A percentile compares a stretch with the other conserved stretches of the same genome.
Conservation (phyloP, 2,113 vertebrate genomes). For the Pycnonotus jocosus region DNA sequence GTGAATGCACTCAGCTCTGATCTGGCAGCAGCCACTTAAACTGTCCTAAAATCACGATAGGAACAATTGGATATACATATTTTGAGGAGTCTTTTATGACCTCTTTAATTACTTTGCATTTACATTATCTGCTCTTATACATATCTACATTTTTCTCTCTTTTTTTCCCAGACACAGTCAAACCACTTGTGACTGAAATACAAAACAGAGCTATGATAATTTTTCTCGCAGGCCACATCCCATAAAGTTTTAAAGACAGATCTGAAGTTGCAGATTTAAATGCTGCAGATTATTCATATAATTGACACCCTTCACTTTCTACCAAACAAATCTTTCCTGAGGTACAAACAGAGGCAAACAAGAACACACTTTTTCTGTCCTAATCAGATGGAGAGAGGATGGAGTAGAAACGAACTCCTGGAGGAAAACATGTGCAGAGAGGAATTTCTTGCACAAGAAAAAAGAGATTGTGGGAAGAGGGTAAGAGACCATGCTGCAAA, state of each 20-base stretch:
- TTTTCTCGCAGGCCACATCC: conserved; percentile 18
- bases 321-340: neutral
- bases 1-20: neutral
- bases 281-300: neutral
- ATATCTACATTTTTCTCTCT: neutral
- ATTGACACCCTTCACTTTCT: conserved; percentile 19
- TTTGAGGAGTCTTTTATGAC: neutral
- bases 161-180: neutral
- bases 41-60: neutral
- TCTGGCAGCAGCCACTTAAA: neutral
- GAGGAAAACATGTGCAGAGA: neutral
- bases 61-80: neutral
- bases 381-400: neutral
- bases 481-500: neutral
- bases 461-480: neutral
- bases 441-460: neutral
- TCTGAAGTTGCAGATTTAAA: conserved; percentile 16
- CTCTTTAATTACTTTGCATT: neutral
- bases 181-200: neutral
- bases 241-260: conserved; percentile 11
- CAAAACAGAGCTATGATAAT: neutral
- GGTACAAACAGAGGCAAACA: neutral
- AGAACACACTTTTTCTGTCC: neutral
- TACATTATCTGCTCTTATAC: neutral
- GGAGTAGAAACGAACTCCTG: neutral